Percentiles rank a stretch among this genome's conserved stretches.
phyloP scores from a whole-genome alignment of 2,797 vertebrate genomes.

The Hapalemur alaotrensis region DNA sequence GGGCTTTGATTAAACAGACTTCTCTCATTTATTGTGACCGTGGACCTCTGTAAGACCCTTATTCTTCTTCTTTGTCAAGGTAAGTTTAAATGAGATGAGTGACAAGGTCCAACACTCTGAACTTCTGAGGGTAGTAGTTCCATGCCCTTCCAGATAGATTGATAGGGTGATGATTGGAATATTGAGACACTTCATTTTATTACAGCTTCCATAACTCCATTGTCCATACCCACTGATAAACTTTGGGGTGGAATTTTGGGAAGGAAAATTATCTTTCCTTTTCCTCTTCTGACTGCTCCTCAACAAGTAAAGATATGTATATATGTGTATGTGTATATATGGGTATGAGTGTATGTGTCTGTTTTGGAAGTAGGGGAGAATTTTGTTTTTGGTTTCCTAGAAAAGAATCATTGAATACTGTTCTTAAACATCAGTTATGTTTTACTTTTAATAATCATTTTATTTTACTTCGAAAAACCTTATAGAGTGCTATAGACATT shows the following conservation, averaged over 20 bases:
- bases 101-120: not conserved
- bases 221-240: not conserved
- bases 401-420: not conserved
- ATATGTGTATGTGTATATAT: not conserved
- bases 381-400: constrained; percentile 14
- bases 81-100: not conserved
- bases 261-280: not conserved
- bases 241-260: not conserved
- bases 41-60: not conserved
- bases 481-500: not conserved
- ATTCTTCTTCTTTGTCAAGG: not conserved
- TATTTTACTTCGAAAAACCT: not conserved
- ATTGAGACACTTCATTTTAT: not conserved
- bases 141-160: not conserved
- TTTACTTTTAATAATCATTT: not conserved
- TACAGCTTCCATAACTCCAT: not conserved
- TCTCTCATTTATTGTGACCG: not conserved
- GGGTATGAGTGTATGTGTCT: not conserved
- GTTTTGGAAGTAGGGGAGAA: not conserved
- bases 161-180: not conserved
- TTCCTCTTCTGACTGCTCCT: not conserved
- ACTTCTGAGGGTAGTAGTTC: not conserved
- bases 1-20: not conserved
- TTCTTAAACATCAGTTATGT: not conserved
- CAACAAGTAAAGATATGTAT: not conserved